Percentiles rank a stretch among this genome's conserved stretches.
Evolutionary conservation across 2,113 vertebrate genomes (phyloP).

Genomic region (Felis chaus): DNA sequence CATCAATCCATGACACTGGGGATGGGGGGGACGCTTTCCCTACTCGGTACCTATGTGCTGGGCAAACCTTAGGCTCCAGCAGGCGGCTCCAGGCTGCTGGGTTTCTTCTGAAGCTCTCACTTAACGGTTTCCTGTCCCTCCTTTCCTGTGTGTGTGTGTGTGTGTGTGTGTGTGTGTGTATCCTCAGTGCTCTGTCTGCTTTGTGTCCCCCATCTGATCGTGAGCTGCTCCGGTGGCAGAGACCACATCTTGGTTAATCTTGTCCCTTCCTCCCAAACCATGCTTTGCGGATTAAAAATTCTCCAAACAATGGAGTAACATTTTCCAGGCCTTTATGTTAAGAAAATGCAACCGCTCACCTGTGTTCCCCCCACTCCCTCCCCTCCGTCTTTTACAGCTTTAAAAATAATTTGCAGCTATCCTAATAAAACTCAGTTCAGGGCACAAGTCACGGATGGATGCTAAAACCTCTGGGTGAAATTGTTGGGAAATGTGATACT

Average conservation of each 20-base stretch:
- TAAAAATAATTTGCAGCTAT: neutral
- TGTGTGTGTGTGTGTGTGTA: too few relatives aligned
- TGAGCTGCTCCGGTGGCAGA: neutral
- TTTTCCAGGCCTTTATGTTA: neutral
- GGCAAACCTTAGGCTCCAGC: neutral
- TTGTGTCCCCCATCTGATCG: neutral
- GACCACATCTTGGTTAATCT: neutral
- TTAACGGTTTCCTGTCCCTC: neutral
- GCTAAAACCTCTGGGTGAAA: neutral
- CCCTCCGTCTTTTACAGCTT: neutral
- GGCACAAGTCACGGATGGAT: neutral
- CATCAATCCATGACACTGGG: neutral
- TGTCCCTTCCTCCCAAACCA: neutral
- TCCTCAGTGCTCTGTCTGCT: neutral
- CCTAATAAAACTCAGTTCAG: neutral
- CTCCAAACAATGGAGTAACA: neutral
- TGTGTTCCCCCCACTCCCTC: neutral
- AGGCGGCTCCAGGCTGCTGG: neutral
- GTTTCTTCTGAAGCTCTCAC: neutral
- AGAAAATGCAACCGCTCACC: neutral
- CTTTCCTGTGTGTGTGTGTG: too few relatives aligned
- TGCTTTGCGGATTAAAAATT: neutral
- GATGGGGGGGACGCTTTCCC: fast-evolving
- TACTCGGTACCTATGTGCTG: fast-evolving
- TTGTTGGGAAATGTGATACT: neutral